These are phyloP conservation scores for Drosophila bunnanda DNA, from an alignment of 2,888 invertebrate species.

Conservation along the genomic window DNA sequence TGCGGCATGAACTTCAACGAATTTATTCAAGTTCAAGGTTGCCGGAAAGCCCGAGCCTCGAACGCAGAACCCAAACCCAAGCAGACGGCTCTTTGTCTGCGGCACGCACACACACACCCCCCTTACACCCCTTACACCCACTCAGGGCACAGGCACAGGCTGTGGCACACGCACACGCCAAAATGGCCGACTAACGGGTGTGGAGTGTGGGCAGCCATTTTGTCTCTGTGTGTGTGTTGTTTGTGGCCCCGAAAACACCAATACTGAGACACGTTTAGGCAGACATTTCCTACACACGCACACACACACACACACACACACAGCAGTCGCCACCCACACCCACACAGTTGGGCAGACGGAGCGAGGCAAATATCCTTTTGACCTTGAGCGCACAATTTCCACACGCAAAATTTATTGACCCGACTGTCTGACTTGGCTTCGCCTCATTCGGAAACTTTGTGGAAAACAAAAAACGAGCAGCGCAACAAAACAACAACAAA, in stretches of 20 bases:
- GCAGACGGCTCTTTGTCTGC: conserved; percentile 49
- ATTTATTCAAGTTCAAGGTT: conserved; percentile 83
- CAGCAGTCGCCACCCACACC: conserved; percentile 54
- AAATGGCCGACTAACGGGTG: conserved; percentile 50
- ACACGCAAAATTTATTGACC: conserved; percentile 84
- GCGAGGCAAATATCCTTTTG: conserved; percentile 84
- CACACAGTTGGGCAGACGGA: conserved; percentile 29
- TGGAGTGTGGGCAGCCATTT: conserved; percentile 67
- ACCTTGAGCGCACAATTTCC: conserved; percentile 84
- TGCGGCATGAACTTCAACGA: conserved; percentile 69
- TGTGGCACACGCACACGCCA: conserved; percentile 22
- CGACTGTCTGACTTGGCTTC: conserved; percentile 63
- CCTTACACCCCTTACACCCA: conserved; percentile 38
- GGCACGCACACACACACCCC: conserved; percentile 43
- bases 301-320: background rate
- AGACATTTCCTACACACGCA: conserved; percentile 70
- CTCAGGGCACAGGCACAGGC: conserved; percentile 38
- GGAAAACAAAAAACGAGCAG: conserved; percentile 62
- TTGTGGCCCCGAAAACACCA: conserved; percentile 41
- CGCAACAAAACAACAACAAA: background rate
- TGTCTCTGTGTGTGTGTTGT: conserved; percentile 58
- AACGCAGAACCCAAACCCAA: conserved; percentile 39
- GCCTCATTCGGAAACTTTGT: conserved; percentile 36
- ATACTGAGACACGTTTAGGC: conserved; percentile 34
- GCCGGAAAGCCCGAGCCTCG: conserved; percentile 66